phyloP scores from a whole-genome alignment of 2,888 invertebrate species.

The Mythimna loreyi region DNA sequence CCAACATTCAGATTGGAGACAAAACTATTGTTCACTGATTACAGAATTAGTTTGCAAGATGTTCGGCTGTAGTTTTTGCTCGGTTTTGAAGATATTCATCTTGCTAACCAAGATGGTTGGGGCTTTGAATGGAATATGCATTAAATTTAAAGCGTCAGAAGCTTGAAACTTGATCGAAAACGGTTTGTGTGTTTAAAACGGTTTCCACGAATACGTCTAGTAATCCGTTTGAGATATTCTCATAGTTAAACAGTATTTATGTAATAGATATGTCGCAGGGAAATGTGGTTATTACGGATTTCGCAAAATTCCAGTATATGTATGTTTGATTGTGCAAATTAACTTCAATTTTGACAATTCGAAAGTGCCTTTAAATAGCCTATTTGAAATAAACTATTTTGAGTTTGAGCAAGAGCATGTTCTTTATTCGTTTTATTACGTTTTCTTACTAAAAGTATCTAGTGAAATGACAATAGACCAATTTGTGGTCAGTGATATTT shows the following conservation, averaged over 20 bases:
- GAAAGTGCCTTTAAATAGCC: too few relatives aligned
- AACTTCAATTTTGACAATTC: too few relatives aligned
- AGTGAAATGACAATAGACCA: too few relatives aligned
- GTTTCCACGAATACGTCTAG: too few relatives aligned
- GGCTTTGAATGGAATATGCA: constrained; percentile 32
- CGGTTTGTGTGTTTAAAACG: neutral
- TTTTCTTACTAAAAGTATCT: too few relatives aligned
- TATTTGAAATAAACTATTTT: too few relatives aligned
- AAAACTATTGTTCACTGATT: constrained; percentile 45
- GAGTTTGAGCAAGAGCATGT: too few relatives aligned
- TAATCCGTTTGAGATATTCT: neutral
- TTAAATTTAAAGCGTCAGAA: constrained; percentile 11
- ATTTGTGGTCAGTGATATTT: too few relatives aligned
- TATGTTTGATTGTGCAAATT: too few relatives aligned
- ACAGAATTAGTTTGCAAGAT: constrained; percentile 45
- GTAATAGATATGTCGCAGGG: neutral
- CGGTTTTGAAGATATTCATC: constrained; percentile 24
- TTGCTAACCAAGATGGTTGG: constrained; percentile 2
- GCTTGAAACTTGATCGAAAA: neutral
- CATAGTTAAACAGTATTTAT: neutral
- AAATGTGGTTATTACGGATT: too few relatives aligned
- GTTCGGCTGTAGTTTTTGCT: constrained; percentile 34
- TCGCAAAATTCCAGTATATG: too few relatives aligned
- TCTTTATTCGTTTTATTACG: too few relatives aligned
- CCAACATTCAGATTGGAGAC: constrained; percentile 1